Base-by-base conservation (phyloP, 2,888 invertebrate genomes). In the Congeria kusceri region DNA sequence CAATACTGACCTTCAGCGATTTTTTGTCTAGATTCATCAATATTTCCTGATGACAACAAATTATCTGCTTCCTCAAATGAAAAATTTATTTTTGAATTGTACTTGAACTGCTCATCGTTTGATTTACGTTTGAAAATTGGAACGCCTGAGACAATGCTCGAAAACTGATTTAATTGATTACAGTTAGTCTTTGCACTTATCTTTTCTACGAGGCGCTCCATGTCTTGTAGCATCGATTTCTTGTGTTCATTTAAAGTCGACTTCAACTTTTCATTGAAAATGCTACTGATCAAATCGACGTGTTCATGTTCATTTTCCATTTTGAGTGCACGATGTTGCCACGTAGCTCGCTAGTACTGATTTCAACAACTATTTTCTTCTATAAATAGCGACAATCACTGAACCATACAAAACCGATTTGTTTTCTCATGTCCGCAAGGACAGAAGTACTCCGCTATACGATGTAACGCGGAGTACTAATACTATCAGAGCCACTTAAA, bases 21-120 rank as follows among this genome's bases (percentile, higher is more conserved):
- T 57, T 73, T 79, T 9, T 5, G 15, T 15, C 69, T 28, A n/a
- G 62, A 32, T 39, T 58, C 62, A 3, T 63, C 46, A 11, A 75
- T 20, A 29, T 67, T 74, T 15, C 44, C 15, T n/a, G 13, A 27
- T 11, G 56, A 29, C 18, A 66, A 25, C 47, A 62, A 58, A 11
- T 68, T 9, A 15, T 63, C 63, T 46, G 68, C 59, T 47, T 68
- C 64, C 0, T 63, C 64, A 13, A 68, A 64, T 9, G 57, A 39
- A 13, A 53, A n/a, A 20, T 23, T 58, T 13, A 68, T 44, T n/a
- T 78, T 57, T 13, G 23, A 25, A 44, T 77, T 77, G 20, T 62
- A 32, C 49, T 70, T 76, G 29, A 39, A 77, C 28, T 77, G 67
- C 59, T 72, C 77, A 32, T 71, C 77, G 46, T 71, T 71, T 3